Evolutionary conservation across 2,113 vertebrate species (phyloP).

Genomic region (Scatophagus argus): DNA sequence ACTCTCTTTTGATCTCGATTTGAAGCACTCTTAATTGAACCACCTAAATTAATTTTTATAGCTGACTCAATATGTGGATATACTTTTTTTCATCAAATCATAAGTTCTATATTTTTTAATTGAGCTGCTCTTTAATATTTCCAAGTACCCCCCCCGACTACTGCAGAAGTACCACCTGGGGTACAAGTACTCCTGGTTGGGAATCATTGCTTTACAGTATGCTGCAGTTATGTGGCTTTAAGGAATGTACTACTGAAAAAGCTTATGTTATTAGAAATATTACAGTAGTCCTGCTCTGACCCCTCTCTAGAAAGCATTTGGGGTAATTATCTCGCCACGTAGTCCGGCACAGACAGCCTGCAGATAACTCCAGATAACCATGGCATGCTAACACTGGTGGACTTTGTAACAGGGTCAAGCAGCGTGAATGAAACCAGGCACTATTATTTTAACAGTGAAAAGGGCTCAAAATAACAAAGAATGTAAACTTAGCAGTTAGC

Average conservation of each 20-base stretch:
- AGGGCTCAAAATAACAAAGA: background rate
- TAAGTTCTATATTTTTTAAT: too few species aligned
- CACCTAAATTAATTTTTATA: too few species aligned
- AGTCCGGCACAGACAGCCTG: conserved; percentile 16
- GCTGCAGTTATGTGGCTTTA: background rate
- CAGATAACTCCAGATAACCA: conserved; percentile 64
- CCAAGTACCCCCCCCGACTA: too few species aligned
- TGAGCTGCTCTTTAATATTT: too few species aligned
- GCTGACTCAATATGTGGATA: too few species aligned
- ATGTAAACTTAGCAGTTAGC: background rate
- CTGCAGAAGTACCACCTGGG: too few species aligned
- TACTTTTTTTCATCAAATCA: too few species aligned
- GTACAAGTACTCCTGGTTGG: too few species aligned
- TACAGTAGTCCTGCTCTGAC: background rate
- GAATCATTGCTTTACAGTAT: too few species aligned
- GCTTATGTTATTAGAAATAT: background rate
- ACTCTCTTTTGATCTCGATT: too few species aligned
- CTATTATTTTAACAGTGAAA: background rate
- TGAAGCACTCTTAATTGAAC: too few species aligned
- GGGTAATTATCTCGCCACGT: conserved; percentile 14
- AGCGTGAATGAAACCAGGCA: background rate
- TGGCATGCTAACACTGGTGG: conserved; percentile 4
- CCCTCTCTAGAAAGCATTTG: conserved; percentile 3
- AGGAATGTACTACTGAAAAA: background rate
- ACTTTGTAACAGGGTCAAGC: conserved; percentile 65